Conservation (phyloP, 2,113 vertebrate genomes). For the Labeo rohita region DNA sequence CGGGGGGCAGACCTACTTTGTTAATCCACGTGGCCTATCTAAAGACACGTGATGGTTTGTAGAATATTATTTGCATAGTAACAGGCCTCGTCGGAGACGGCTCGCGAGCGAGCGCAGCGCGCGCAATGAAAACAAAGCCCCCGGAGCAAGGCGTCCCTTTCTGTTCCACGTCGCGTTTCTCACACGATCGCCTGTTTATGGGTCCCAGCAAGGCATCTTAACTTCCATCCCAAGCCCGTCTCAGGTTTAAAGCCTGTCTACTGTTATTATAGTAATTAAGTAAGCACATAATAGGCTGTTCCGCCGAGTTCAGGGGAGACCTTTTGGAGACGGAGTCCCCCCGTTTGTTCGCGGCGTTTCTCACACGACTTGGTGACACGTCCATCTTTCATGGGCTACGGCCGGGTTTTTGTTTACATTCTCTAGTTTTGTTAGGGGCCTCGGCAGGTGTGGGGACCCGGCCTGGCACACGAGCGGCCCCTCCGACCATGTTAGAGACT, state of each 20-base stretch:
- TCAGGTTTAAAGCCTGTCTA: slow-evolving; percentile 96
- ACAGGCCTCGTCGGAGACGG: slow-evolving; percentile 78
- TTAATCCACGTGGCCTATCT: slow-evolving; percentile 96
- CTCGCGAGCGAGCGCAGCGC: slow-evolving; percentile 75
- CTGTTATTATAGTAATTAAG: slow-evolving; percentile 99
- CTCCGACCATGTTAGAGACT: slow-evolving; percentile 78
- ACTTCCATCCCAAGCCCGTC: slow-evolving; percentile 79
- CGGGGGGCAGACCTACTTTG: slow-evolving; percentile 89
- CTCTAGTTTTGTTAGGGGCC: slow-evolving; percentile 88
- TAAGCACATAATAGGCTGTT: slow-evolving; percentile 99
- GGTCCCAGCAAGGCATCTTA: slow-evolving; percentile 84
- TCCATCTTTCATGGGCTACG: slow-evolving; percentile 91
- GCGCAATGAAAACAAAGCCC: slow-evolving; percentile 82
- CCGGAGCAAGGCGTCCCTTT: slow-evolving; percentile 70
- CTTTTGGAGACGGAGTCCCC: slow-evolving; percentile 91
- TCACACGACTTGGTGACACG: slow-evolving; percentile 99
- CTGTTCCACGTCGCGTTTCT: slow-evolving; percentile 80
- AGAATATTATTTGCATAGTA: slow-evolving; percentile 85
- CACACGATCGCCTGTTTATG: slow-evolving; percentile 88
- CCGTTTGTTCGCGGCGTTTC: slow-evolving; percentile 94
- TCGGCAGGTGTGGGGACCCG: slow-evolving; percentile 95
- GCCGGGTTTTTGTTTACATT: slow-evolving; percentile 93
- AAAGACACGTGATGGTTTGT: slow-evolving; percentile 87
- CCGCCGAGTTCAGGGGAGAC: slow-evolving; percentile 97
- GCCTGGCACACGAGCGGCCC: slow-evolving; percentile 89